Evolutionary conservation across 2,113 vertebrate species (phyloP).

Genomic region (Coturnix japonica): DNA sequence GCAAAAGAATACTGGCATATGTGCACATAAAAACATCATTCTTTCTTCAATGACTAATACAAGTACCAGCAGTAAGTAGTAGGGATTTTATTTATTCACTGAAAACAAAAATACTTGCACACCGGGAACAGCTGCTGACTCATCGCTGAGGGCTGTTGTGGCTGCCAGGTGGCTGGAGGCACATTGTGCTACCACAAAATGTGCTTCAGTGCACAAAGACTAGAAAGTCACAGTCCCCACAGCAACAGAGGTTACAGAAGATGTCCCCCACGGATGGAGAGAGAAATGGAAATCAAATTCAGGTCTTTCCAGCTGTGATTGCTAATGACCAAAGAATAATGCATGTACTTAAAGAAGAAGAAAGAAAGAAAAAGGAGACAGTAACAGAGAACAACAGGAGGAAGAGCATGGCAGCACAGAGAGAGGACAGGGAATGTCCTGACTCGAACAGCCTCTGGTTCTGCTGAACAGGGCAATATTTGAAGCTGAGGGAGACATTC

Average conservation of each 20-base stretch:
- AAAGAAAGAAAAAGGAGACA: neutral
- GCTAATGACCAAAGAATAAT: slow-evolving; percentile 40
- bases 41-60: slow-evolving; percentile 43
- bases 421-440: neutral
- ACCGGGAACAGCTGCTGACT: slow-evolving; percentile 46
- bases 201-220: slow-evolving; percentile 57
- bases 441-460: neutral
- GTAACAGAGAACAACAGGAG: neutral
- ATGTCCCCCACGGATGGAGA: slow-evolving; percentile 16
- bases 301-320: slow-evolving; percentile 50
- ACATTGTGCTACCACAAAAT: slow-evolving; percentile 61
- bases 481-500: neutral
- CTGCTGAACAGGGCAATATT: neutral
- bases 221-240: slow-evolving; percentile 57
- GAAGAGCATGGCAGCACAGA: neutral
- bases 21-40: slow-evolving; percentile 8
- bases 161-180: slow-evolving; percentile 61
- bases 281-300: slow-evolving; percentile 42
- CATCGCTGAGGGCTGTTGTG: slow-evolving; percentile 48
- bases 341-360: neutral
- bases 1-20: neutral
- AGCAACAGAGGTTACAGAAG: slow-evolving; percentile 56
- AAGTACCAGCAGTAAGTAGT: slow-evolving; percentile 28
- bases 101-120: slow-evolving; percentile 59
- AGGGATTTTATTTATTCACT: slow-evolving; percentile 46